These are phyloP conservation scores for Fistularia commersonii DNA, from an alignment of 2,797 vertebrate genomes.

Conservation along the genomic window DNA sequence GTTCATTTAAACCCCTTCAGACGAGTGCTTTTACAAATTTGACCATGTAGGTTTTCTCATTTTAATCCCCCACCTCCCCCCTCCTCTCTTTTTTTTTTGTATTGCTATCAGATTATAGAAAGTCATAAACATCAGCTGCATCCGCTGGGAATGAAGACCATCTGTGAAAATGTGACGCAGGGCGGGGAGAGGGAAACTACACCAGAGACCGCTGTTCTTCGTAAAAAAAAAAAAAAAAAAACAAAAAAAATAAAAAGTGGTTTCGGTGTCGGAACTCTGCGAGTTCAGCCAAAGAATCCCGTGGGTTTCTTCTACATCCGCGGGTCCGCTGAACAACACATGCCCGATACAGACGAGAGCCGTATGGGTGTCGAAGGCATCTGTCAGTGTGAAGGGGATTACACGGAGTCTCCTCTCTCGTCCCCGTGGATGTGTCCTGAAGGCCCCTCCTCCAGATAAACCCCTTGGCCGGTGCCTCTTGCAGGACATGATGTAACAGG, in stretches of 20 bases:
- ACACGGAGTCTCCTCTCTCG: slow-evolving; percentile 33
- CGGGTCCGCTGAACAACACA: too few relatives aligned
- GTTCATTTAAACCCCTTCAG: not conserved
- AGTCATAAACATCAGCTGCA: too few relatives aligned
- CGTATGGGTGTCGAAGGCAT: slow-evolving; percentile 49
- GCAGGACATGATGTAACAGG: slow-evolving; percentile 40
- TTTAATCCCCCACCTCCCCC: too few relatives aligned
- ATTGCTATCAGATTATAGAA: slow-evolving; percentile 7
- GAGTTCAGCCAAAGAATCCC: slow-evolving; percentile 73
- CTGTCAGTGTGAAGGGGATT: slow-evolving; percentile 53
- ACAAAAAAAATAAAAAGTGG: too few relatives aligned
- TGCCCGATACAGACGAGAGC: too few relatives aligned
- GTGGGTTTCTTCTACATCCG: too few relatives aligned
- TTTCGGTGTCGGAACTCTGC: slow-evolving; percentile 36
- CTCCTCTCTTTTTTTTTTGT: too few relatives aligned
- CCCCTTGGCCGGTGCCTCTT: slow-evolving; percentile 19
- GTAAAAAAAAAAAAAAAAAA: too few relatives aligned
- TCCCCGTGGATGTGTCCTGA: slow-evolving; percentile 33
- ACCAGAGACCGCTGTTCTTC: too few relatives aligned
- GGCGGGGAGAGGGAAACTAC: too few relatives aligned
- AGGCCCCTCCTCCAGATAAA: slow-evolving; percentile 29
- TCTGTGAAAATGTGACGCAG: too few relatives aligned
- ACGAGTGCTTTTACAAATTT: not conserved
- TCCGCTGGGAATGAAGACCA: too few relatives aligned
- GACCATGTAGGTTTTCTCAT: not conserved